These are phyloP conservation scores for Coelinius sp. DNA, from an alignment of 2,888 invertebrate species.

Conservation along the genomic window DNA sequence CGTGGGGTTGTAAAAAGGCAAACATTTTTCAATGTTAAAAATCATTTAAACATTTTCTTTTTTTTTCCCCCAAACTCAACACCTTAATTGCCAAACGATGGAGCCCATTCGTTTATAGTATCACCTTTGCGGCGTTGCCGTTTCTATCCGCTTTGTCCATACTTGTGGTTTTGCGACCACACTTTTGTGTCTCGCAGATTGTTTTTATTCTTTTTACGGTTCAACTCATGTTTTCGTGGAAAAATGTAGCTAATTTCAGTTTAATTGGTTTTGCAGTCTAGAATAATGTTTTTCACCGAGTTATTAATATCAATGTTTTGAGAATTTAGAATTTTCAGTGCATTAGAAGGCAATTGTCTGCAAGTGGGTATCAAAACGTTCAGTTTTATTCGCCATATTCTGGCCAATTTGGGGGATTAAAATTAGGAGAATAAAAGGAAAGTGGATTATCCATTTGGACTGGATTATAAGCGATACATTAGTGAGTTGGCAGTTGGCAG, in stretches of 20 bases:
- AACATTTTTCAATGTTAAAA: constrained; percentile 15
- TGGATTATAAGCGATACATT: constrained; percentile 37
- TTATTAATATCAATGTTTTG: neutral
- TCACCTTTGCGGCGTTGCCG: constrained; percentile 35
- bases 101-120: constrained; percentile 59
- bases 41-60: neutral
- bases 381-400: neutral
- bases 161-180: constrained; percentile 20
- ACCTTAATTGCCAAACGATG: constrained; percentile 66
- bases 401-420: neutral
- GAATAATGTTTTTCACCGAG: neutral
- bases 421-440: constrained; percentile 12
- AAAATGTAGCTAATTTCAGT: neutral
- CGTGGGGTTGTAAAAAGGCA: neutral
- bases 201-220: constrained; percentile 13
- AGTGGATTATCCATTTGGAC: constrained; percentile 20
- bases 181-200: constrained; percentile 17
- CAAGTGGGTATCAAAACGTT: neutral
- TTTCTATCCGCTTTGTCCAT: constrained; percentile 27
- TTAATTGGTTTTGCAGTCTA: neutral
- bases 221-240: neutral
- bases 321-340: neutral
- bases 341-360: neutral
- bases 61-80: neutral
- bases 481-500: constrained; percentile 32